Conservation (phyloP, 1,140 invertebrate genomes). For the Metaphire vulgaris region DNA sequence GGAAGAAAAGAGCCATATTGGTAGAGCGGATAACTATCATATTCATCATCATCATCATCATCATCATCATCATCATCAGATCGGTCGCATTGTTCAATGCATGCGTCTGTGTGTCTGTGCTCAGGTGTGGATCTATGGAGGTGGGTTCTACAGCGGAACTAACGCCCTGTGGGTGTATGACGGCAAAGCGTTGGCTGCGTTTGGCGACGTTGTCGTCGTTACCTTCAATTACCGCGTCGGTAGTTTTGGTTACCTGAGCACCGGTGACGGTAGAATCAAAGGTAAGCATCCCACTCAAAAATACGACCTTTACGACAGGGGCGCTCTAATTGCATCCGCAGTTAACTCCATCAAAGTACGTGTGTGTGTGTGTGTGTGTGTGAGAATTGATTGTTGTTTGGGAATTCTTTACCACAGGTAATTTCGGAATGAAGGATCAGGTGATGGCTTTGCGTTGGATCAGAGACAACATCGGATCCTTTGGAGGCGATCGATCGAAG, state of each 20-base stretch:
- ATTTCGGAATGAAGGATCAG: slow-evolving; percentile 63
- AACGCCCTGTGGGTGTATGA: slow-evolving; percentile 92
- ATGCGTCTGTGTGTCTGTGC: too few relatives aligned
- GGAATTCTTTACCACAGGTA: slow-evolving; percentile 49
- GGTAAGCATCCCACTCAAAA: slow-evolving; percentile 9
- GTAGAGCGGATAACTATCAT: too few relatives aligned
- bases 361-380: slow-evolving; percentile 14
- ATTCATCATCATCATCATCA: too few relatives aligned
- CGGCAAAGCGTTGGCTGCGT: slow-evolving; percentile 67
- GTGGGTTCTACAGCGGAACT: slow-evolving; percentile 74
- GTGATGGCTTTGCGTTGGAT: slow-evolving; percentile 59
- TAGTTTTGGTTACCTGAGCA: slow-evolving; percentile 78
- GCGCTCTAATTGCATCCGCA: background rate
- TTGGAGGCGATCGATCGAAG: slow-evolving; percentile 39
- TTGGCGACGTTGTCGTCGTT: slow-evolving; percentile 73
- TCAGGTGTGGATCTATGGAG: slow-evolving; percentile 94
- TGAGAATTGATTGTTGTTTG: background rate
- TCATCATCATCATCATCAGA: too few relatives aligned
- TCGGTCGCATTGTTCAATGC: too few relatives aligned
- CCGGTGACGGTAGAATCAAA: slow-evolving; percentile 56
- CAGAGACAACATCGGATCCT: slow-evolving; percentile 44
- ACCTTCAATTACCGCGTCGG: slow-evolving; percentile 87
- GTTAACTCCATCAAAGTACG: background rate
- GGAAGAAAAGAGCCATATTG: too few relatives aligned
- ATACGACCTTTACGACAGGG: background rate